Evolutionary conservation across 2,888 invertebrate species (phyloP).

Genomic region (Marasmarcha lunaedactyla): DNA sequence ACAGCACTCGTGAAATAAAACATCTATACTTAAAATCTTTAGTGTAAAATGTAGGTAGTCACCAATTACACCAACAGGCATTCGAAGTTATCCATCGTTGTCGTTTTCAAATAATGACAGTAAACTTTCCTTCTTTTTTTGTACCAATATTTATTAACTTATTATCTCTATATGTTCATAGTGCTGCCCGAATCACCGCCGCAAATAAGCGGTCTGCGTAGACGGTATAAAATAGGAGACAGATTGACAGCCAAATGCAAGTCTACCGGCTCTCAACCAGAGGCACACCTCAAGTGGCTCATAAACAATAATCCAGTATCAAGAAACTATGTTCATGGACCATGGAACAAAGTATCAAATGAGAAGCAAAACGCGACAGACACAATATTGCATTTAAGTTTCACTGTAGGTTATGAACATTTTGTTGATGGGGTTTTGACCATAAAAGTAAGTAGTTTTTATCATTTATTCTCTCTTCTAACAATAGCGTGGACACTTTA

Average conservation of each 20-base stretch:
- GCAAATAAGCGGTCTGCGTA: constrained; percentile 80
- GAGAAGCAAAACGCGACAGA: constrained; percentile 73
- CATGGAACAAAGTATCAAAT: constrained; percentile 56
- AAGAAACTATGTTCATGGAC: constrained; percentile 53
- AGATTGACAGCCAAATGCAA: constrained; percentile 83
- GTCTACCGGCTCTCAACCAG: constrained; percentile 81
- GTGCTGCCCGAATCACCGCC: constrained; percentile 84
- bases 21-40: too few species aligned
- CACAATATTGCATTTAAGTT: constrained; percentile 80
- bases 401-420: constrained; percentile 78
- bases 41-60: too few species aligned
- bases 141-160: too few species aligned
- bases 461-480: too few species aligned
- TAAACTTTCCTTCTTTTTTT: too few species aligned
- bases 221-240: constrained; percentile 81
- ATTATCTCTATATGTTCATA: constrained; percentile 34
- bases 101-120: too few species aligned
- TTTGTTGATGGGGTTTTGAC: constrained; percentile 84
- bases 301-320: constrained; percentile 80
- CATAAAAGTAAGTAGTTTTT: constrained; percentile 69
- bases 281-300: constrained; percentile 84
- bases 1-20: too few species aligned
- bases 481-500: too few species aligned
- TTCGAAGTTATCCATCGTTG: too few species aligned
- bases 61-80: too few species aligned